Percentiles rank a stretch among this genome's conserved stretches.
phyloP scores from a whole-genome alignment of 2,113 vertebrate genomes.

The Parus major region DNA sequence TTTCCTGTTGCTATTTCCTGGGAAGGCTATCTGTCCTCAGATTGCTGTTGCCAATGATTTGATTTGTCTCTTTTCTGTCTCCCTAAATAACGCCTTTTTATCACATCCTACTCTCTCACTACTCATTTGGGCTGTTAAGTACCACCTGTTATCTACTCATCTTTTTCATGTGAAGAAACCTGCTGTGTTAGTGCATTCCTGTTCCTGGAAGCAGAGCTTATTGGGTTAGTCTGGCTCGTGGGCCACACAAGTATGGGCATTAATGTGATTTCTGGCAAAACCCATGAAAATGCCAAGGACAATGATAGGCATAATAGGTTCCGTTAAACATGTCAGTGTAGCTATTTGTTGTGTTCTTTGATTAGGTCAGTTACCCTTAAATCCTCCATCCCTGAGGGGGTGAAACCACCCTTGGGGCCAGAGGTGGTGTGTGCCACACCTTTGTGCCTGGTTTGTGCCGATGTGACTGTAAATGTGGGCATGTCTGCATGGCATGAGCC shows the following conservation, averaged over 20 bases:
- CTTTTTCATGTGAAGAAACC: neutral
- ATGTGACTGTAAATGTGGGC: rapidly evolving
- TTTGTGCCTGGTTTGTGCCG: neutral
- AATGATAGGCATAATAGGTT: neutral
- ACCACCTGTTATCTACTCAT: neutral
- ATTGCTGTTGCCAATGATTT: neutral
- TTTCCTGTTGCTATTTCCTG: neutral
- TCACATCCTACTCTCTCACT: conserved; percentile 11
- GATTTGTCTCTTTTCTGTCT: neutral
- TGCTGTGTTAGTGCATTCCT: neutral
- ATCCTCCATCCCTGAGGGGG: neutral
- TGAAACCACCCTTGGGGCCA: neutral
- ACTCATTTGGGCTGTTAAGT: neutral
- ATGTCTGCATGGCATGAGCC: neutral
- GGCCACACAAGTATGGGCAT: neutral
- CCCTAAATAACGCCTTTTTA: conserved; percentile 18
- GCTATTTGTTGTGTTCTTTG: neutral
- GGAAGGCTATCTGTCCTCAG: neutral
- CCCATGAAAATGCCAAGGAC: neutral
- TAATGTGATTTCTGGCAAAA: neutral
- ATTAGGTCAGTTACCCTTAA: neutral
- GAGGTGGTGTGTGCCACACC: neutral
- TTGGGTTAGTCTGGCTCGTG: neutral
- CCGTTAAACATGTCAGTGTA: neutral
- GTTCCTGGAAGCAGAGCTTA: neutral